phyloP scores from a whole-genome alignment of 1,140 invertebrate genomes.

The Drosophila malerkotliana region DNA sequence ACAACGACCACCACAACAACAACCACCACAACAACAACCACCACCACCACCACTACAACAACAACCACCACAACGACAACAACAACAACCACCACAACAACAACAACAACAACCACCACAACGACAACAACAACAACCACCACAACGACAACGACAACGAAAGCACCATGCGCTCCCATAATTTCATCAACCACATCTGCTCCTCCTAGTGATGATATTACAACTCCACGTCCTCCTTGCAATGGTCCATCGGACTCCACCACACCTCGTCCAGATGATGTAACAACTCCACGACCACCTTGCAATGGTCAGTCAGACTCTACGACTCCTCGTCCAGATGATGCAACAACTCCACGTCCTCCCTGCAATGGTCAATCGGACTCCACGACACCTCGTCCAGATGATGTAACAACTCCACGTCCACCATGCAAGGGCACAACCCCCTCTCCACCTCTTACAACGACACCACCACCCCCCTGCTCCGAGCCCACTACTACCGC shows the following conservation, averaged over 20 bases:
- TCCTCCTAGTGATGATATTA: not conserved
- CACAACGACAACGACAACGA: constrained; percentile 6
- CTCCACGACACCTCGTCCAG: not conserved
- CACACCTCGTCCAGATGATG: not conserved
- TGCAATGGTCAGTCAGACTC: not conserved
- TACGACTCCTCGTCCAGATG: too few relatives aligned
- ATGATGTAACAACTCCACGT: not conserved
- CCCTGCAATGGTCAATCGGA: not conserved
- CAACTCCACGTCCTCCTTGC: not conserved
- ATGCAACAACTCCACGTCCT: not conserved
- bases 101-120: not conserved
- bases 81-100: constrained; percentile 14
- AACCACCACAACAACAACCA: constrained; percentile 14
- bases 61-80: constrained; percentile 12
- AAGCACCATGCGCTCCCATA: not conserved
- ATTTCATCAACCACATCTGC: not conserved
- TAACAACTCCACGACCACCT: not conserved
- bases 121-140: not conserved
- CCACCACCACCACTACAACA: constrained; percentile 14
- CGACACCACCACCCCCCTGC: not conserved
- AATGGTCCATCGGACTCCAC: too few relatives aligned
- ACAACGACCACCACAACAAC: constrained; percentile 11
- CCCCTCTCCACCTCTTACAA: too few relatives aligned
- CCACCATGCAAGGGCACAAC: constrained; percentile 4
- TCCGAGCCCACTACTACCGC: constrained; percentile 12